Base-by-base conservation (phyloP, 2,113 vertebrate genomes). In the Pseudopipra pipra region DNA sequence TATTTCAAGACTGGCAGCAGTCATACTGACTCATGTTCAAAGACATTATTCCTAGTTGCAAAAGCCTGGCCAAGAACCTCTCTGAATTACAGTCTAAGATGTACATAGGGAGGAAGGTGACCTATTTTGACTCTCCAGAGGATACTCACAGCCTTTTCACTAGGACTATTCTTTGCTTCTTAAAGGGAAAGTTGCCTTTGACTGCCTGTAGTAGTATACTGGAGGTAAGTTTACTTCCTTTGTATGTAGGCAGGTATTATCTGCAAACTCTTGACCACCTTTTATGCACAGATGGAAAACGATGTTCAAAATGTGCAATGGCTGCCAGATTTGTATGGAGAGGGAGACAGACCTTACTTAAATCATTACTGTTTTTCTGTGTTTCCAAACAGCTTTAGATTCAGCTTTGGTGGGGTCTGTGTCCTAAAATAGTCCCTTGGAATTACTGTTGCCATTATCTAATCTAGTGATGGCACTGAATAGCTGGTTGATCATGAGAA, bases 41-140 rank as follows among this genome's bases (percentile, higher is more conserved):
- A 62, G 41, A 28, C 5, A 20, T 54, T 78, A 37, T 78, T 85
- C 79, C 55, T 81, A 74, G 33, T 51, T 89, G 41, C n/a, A 51
- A 39, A 8, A 89, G 5, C 11, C 24, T 90, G 14, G 44, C 70
- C 35, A 35, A 86, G 70, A 78, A 59, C 47, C 24, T 59, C 23
- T 90, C 71, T 76, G 58, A 91, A 72, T 77, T 73, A n/a, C 8
- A 79, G 62, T 44, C 52, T 52, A 51, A 72, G 22, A 54, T 55
- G 56, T 47, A 65, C 49, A 17, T 8, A 41, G 41, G 49, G 49
- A 89, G 67, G 66, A 87, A 72, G 49, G 77, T 95, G 89, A 92
- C 91, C 84, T 94, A 91, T 94, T 94, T 95, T 79, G 47, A 61
- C 41, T 79, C 84, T 87, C 70, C 33, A 68, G 81, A 75, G 91